Evolutionary conservation across 1,140 invertebrate species (phyloP).

Genomic region (Diorhabda sublineata): DNA sequence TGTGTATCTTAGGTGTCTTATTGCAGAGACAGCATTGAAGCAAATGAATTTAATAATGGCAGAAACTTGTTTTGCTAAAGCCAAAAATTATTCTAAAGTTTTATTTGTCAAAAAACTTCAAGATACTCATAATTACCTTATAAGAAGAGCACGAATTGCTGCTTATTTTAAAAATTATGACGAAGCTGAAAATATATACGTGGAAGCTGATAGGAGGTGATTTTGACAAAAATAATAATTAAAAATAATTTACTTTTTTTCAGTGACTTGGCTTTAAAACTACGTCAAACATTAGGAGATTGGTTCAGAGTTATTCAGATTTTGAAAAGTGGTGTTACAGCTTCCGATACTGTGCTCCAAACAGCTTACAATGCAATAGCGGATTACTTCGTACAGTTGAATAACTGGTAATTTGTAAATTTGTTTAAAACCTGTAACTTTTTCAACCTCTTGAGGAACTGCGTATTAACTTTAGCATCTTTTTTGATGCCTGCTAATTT

Average conservation of each 20-base stretch:
- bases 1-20: conserved; percentile 60
- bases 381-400: conserved; percentile 83
- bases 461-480: no score
- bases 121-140: conserved; percentile 76
- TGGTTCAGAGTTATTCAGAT: conserved; percentile 90
- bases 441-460: no score
- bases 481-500: no score
- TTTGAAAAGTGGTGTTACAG: conserved; percentile 67
- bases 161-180: conserved; percentile 92
- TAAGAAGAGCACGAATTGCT: conserved; percentile 87
- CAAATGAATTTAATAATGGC: conserved; percentile 84
- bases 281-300: conserved; percentile 88
- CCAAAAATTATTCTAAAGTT: conserved; percentile 84
- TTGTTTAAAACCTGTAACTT: no score
- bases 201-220: conserved; percentile 85
- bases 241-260: conserved; percentile 31
- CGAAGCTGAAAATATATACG: conserved; percentile 88
- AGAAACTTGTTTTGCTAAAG: conserved; percentile 91
- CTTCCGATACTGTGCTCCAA: conserved; percentile 80
- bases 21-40: conserved; percentile 88
- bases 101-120: conserved; percentile 84
- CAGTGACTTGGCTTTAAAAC: conserved; percentile 84
- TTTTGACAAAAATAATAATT: not conserved
- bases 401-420: conserved; percentile 71
- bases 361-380: conserved; percentile 86